Conservation (phyloP, 2,888 invertebrate species). For the Brenthis daphne region DNA sequence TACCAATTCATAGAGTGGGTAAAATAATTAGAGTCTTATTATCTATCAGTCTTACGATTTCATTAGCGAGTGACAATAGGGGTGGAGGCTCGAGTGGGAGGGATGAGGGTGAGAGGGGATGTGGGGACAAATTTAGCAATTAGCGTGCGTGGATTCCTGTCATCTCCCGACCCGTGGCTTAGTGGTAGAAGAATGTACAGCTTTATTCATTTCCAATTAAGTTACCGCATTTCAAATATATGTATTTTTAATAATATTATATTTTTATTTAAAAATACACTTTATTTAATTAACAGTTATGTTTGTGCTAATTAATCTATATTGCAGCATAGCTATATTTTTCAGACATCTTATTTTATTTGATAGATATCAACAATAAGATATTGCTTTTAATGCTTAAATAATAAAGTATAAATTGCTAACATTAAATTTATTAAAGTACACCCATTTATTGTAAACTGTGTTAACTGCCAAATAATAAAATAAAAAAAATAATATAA, state of each 20-base stretch:
- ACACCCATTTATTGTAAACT: too few relatives aligned
- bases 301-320: too few relatives aligned
- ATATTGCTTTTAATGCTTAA: too few relatives aligned
- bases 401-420: too few relatives aligned
- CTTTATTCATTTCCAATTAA: slow-evolving; percentile 34
- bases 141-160: slow-evolving; percentile 62
- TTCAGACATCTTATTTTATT: too few relatives aligned
- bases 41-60: slow-evolving; percentile 36
- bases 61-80: slow-evolving; percentile 51
- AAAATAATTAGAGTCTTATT: slow-evolving; percentile 31
- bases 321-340: too few relatives aligned
- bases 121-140: slow-evolving; percentile 64
- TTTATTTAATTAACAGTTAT: too few relatives aligned
- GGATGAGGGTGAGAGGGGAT: slow-evolving; percentile 18
- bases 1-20: slow-evolving; percentile 6
- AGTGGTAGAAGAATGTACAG: slow-evolving; percentile 44
- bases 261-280: background rate
- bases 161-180: slow-evolving; percentile 48
- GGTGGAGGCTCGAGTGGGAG: slow-evolving; percentile 30
- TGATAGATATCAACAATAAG: too few relatives aligned
- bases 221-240: slow-evolving; percentile 8
- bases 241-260: slow-evolving; percentile 3
- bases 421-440: too few relatives aligned
- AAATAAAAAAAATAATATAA: too few relatives aligned
- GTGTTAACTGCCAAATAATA: too few relatives aligned